These are phyloP conservation scores for Sphaeramia orbicularis DNA, from an alignment of 2,797 vertebrate species.

Conservation along the genomic window DNA sequence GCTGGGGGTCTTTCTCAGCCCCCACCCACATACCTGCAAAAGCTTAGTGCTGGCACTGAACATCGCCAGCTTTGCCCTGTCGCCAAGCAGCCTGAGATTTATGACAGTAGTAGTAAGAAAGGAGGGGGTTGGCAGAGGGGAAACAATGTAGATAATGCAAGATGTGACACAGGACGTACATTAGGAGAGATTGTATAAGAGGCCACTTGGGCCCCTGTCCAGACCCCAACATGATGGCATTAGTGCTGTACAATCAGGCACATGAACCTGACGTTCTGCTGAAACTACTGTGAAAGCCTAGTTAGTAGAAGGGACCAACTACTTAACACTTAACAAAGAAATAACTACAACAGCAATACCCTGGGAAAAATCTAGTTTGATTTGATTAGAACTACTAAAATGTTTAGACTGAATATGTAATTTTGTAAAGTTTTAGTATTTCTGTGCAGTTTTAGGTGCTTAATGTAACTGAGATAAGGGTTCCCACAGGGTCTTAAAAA, in stretches of 20 bases:
- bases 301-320: too few species aligned
- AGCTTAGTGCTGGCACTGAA: slow-evolving; percentile 45
- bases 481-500: too few species aligned
- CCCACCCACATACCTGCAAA: slow-evolving; percentile 45
- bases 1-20: slow-evolving; percentile 26
- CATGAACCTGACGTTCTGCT: too few species aligned
- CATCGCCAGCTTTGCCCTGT: slow-evolving; percentile 45
- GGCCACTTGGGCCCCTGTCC: slow-evolving; percentile 18
- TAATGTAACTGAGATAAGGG: too few species aligned
- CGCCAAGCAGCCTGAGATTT: slow-evolving; percentile 56
- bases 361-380: too few species aligned
- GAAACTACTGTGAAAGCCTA: too few species aligned
- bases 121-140: slow-evolving; percentile 17
- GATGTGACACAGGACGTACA: slow-evolving; percentile 23
- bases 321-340: too few species aligned
- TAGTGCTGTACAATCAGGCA: slow-evolving; percentile 9
- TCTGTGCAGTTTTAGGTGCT: too few species aligned
- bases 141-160: slow-evolving; percentile 48
- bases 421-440: too few species aligned
- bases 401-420: too few species aligned
- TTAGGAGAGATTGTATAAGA: slow-evolving; percentile 18
- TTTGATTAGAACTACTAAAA: too few species aligned
- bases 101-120: slow-evolving; percentile 42
- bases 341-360: too few species aligned
- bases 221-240: not conserved